Evolutionary conservation across 2,113 vertebrate genomes (phyloP).

Genomic region (Xyliphius kryptos): DNA sequence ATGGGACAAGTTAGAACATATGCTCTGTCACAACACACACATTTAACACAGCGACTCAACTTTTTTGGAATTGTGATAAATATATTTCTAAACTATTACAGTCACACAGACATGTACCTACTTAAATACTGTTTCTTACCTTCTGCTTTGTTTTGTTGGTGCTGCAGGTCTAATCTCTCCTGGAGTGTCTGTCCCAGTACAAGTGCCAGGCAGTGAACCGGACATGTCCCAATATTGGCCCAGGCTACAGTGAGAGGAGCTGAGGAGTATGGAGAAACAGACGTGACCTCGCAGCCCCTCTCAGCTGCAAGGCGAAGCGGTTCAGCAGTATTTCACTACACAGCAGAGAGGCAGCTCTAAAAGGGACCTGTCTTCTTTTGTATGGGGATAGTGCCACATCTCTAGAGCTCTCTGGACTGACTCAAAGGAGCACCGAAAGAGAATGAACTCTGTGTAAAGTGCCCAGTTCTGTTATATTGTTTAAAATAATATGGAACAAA

Average conservation of each 20-base stretch:
- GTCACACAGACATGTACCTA: too few relatives aligned
- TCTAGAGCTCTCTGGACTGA: slow-evolving; percentile 64
- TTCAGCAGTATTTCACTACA: slow-evolving; percentile 73
- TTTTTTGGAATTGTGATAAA: too few relatives aligned
- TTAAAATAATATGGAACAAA: slow-evolving; percentile 72
- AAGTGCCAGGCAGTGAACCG: slow-evolving; percentile 96
- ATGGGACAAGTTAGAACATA: too few relatives aligned
- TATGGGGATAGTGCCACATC: slow-evolving; percentile 67
- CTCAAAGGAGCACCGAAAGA: slow-evolving; percentile 38
- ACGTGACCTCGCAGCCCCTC: slow-evolving; percentile 54
- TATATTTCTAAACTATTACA: too few relatives aligned
- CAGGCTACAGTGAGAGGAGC: slow-evolving; percentile 80
- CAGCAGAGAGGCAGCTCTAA: slow-evolving; percentile 53
- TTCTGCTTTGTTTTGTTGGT: too few relatives aligned
- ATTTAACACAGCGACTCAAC: too few relatives aligned
- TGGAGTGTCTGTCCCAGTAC: slow-evolving; percentile 97
- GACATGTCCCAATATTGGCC: slow-evolving; percentile 99
- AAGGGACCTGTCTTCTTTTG: slow-evolving; percentile 66
- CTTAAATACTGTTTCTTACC: too few relatives aligned
- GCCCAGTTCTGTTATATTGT: slow-evolving; percentile 74
- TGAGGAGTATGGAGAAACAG: slow-evolving; percentile 49
- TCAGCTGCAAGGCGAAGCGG: slow-evolving; percentile 66
- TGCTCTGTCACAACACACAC: too few relatives aligned
- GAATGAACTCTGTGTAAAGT: slow-evolving; percentile 75
- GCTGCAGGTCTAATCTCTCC: slow-evolving; percentile 92